These are phyloP conservation scores for Pseudorectes ferrugineus DNA, from an alignment of 2,113 vertebrate genomes.

Conservation along the genomic window DNA sequence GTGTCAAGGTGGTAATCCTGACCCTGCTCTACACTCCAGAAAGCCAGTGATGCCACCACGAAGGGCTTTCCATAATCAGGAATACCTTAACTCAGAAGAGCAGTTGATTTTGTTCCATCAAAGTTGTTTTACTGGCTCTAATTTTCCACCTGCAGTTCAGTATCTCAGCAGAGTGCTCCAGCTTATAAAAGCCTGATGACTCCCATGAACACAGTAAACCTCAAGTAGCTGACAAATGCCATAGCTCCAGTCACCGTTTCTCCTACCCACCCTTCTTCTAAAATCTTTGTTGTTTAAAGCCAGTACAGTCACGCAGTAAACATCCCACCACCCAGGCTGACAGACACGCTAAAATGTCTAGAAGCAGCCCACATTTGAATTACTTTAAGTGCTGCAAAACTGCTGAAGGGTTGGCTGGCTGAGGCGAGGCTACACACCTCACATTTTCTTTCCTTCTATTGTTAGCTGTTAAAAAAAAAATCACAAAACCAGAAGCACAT, in stretches of 20 bases:
- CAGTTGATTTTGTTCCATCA: neutral
- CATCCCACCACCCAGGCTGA: neutral
- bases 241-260: neutral
- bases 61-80: neutral
- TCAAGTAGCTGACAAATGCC: neutral
- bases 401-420: neutral
- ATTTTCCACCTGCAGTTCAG: neutral
- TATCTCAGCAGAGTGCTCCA: neutral
- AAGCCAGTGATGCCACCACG: neutral
- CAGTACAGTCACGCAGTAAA: neutral
- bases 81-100: neutral
- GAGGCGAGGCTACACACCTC: neutral
- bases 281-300: neutral
- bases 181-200: neutral
- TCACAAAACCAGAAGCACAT: constrained; percentile 6
- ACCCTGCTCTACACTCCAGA: neutral
- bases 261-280: neutral
- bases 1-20: accelerated
- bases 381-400: neutral
- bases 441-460: constrained; percentile 55
- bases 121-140: neutral
- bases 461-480: neutral
- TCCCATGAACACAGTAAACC: neutral
- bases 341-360: neutral
- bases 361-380: neutral